Evolutionary conservation across 1,140 invertebrate genomes (phyloP).

Genomic region (Leptopilina clavipes): DNA sequence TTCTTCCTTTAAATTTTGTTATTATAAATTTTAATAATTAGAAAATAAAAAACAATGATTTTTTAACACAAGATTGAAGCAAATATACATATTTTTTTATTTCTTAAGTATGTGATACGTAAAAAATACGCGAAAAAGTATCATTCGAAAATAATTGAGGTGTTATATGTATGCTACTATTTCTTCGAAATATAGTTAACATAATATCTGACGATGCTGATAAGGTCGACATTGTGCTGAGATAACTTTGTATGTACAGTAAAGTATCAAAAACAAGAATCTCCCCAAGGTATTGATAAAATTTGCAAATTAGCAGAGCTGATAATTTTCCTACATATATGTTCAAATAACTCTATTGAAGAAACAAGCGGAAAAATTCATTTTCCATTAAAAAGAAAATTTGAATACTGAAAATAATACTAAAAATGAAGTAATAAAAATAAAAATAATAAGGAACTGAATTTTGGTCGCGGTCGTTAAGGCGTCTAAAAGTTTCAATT

Average conservation of each 20-base stretch:
- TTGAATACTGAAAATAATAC: too few relatives aligned
- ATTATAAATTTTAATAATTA: too few relatives aligned
- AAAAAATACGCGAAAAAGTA: neutral
- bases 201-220: constrained; percentile 4
- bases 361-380: too few relatives aligned
- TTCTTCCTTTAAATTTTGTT: too few relatives aligned
- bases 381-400: too few relatives aligned
- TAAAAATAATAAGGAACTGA: too few relatives aligned
- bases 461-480: too few relatives aligned
- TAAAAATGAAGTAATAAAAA: too few relatives aligned
- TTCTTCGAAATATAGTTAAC: constrained; percentile 20
- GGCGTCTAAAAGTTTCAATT: too few relatives aligned
- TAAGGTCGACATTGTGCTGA: constrained; percentile 22
- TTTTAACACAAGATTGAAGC: too few relatives aligned
- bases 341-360: neutral
- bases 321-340: neutral
- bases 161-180: too few relatives aligned
- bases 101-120: neutral
- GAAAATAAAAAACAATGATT: too few relatives aligned
- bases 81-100: neutral
- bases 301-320: constrained; percentile 12
- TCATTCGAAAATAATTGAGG: constrained; percentile 3
- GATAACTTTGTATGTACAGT: constrained; percentile 24
- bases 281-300: neutral
- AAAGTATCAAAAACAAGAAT: neutral